Conservation (phyloP, 2,797 vertebrate species). For the Myotis vivesi region DNA sequence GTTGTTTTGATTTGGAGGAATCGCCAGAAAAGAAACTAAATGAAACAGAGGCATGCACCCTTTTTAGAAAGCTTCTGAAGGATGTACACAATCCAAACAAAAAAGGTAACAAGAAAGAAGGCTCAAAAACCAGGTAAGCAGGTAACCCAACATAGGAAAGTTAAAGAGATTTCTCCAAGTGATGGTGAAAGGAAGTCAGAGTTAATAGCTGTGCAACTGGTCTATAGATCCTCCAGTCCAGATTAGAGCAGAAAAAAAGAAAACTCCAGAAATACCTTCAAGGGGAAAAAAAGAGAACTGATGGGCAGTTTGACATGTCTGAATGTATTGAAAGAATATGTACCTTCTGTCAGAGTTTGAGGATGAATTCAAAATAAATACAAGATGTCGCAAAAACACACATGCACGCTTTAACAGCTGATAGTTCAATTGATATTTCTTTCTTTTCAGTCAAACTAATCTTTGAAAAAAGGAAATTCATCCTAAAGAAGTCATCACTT, state of each 20-base stretch:
- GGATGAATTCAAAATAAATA: neutral
- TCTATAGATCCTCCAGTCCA: neutral
- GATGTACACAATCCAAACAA: neutral
- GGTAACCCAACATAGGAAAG: neutral
- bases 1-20: too few species aligned
- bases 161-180: neutral
- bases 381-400: neutral
- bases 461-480: too few species aligned
- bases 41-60: neutral
- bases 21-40: too few species aligned
- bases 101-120: neutral
- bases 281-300: neutral
- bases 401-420: neutral
- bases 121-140: neutral
- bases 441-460: too few species aligned
- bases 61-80: slow-evolving; percentile 28
- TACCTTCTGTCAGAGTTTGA: neutral
- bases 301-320: neutral
- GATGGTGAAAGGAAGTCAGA: neutral
- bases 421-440: too few species aligned
- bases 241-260: neutral
- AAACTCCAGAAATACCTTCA: neutral
- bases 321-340: neutral
- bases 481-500: neutral
- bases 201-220: neutral